Conservation (phyloP, 2,888 invertebrate genomes). For the Erpobdella octoculata region DNA sequence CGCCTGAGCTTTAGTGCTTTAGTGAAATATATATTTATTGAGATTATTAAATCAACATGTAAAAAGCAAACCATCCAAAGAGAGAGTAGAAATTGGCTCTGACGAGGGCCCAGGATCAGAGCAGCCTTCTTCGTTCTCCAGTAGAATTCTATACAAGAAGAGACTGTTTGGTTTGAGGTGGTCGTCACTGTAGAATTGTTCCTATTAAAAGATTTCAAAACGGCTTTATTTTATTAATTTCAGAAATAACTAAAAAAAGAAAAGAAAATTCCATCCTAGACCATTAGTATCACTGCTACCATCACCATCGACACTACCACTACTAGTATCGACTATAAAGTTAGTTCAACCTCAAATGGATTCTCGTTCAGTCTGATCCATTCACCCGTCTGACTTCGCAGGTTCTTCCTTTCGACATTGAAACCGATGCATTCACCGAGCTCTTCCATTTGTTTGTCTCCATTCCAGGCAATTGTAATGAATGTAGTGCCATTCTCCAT, state of each 20-base stretch:
- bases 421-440: not conserved
- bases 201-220: no score
- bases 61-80: not conserved
- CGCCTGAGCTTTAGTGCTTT: not conserved
- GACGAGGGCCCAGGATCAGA: not conserved
- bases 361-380: not conserved
- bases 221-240: no score
- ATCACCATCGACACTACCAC: not conserved
- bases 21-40: not conserved
- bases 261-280: no score
- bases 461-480: not conserved
- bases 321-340: not conserved
- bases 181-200: not conserved
- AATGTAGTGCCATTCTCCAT: not conserved
- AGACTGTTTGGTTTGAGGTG: not conserved
- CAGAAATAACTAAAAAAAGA: no score
- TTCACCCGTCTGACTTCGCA: not conserved
- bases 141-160: slow-evolving; percentile 4
- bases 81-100: not conserved
- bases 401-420: slow-evolving; percentile 5
- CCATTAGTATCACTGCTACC: not conserved
- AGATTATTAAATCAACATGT: not conserved
- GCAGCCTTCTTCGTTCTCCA: slow-evolving; percentile 11
- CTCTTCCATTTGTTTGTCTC: not conserved
- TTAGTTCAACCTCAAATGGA: not conserved